phyloP scores from a whole-genome alignment of 1,140 invertebrate species.

The Copidosoma floridanum region DNA sequence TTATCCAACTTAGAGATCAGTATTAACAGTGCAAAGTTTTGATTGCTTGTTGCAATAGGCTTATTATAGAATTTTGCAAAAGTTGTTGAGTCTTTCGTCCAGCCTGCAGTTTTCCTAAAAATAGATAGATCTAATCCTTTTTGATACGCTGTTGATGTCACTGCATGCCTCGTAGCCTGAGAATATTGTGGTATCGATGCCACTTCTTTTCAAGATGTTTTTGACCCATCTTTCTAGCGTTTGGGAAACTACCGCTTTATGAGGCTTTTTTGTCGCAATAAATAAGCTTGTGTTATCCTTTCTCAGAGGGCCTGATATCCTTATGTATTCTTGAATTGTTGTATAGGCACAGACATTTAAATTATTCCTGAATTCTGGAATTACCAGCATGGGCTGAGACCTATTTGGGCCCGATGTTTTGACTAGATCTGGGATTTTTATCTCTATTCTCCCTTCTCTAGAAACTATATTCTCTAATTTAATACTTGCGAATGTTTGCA shows the following conservation, averaged over 20 bases:
- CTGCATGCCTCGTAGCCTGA: slow-evolving; percentile 26
- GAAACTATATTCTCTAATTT: slow-evolving; percentile 25
- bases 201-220: slow-evolving; percentile 1
- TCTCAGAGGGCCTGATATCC: slow-evolving; percentile 15
- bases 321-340: slow-evolving; percentile 18
- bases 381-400: slow-evolving; percentile 12
- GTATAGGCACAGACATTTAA: slow-evolving; percentile 17
- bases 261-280: slow-evolving; percentile 26
- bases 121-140: neutral
- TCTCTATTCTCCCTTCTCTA: neutral
- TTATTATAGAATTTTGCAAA: slow-evolving; percentile 3
- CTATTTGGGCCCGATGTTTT: slow-evolving; percentile 21
- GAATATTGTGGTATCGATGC: slow-evolving; percentile 22
- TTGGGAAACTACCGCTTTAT: slow-evolving; percentile 32
- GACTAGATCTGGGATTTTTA: slow-evolving; percentile 23
- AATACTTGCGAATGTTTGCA: slow-evolving; percentile 33
- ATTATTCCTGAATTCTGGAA: slow-evolving; percentile 12
- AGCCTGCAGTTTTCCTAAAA: neutral
- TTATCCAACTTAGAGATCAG: neutral
- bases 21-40: neutral
- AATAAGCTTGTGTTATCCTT: slow-evolving; percentile 15
- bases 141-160: slow-evolving; percentile 10
- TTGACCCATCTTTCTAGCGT: slow-evolving; percentile 38
- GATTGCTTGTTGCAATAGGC: neutral
- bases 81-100: neutral